Evolutionary conservation across 2,113 vertebrate species (phyloP).

Genomic region (Lophura nycthemera): DNA sequence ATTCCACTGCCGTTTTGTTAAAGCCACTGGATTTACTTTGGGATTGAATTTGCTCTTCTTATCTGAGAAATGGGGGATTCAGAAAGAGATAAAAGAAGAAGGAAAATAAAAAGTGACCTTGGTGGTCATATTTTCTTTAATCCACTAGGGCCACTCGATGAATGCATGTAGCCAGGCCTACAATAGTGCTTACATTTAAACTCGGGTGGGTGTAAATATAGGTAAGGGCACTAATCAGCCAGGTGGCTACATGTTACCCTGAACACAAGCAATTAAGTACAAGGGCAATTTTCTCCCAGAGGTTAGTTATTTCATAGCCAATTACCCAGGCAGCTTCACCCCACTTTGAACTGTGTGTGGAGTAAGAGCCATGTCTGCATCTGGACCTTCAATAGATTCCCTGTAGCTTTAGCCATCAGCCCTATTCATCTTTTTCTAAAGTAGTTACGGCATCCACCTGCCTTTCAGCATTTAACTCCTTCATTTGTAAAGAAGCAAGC

Average conservation of each 20-base stretch:
- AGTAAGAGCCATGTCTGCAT: slow-evolving; percentile 81
- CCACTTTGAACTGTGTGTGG: slow-evolving; percentile 82
- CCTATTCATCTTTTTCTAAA: slow-evolving; percentile 85
- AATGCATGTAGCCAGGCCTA: slow-evolving; percentile 63
- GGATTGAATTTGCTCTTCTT: slow-evolving; percentile 18
- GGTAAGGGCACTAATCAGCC: slow-evolving; percentile 81
- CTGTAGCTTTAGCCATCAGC: slow-evolving; percentile 82
- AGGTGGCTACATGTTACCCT: slow-evolving; percentile 79
- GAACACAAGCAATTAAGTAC: slow-evolving; percentile 78
- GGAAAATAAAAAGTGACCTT: slow-evolving; percentile 53
- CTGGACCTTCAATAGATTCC: slow-evolving; percentile 86
- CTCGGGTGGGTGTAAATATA: slow-evolving; percentile 77
- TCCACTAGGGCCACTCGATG: slow-evolving; percentile 44
- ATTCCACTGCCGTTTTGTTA: slow-evolving; percentile 25
- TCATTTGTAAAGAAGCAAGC: slow-evolving; percentile 82
- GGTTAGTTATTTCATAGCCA: slow-evolving; percentile 86
- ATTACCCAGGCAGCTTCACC: slow-evolving; percentile 83
- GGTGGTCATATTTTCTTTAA: slow-evolving; percentile 70
- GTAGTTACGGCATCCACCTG: slow-evolving; percentile 82
- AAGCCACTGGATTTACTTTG: not conserved
- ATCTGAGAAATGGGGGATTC: slow-evolving; percentile 18
- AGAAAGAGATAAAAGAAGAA: slow-evolving; percentile 29
- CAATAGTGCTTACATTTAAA: slow-evolving; percentile 71
- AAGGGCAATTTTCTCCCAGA: slow-evolving; percentile 82
- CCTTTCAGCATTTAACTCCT: slow-evolving; percentile 84